Base-by-base conservation (phyloP, 2,888 invertebrate genomes). In the Lithodes maja region DNA sequence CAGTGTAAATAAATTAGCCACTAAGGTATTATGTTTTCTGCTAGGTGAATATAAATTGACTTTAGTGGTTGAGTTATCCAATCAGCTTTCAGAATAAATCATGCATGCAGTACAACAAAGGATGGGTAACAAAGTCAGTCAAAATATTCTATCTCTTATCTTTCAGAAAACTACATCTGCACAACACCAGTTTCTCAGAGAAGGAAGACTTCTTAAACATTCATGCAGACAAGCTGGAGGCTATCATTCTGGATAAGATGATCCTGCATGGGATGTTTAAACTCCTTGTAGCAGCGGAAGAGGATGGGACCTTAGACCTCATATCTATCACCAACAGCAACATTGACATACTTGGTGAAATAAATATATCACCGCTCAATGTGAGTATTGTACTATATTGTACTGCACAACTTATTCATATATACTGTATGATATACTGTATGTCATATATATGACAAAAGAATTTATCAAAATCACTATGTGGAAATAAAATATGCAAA, bases 211-310 rank as follows among this genome's bases (percentile, higher is more conserved):
- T 83, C n/a, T 75, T 82, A 15, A 75, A 68, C 75, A 87, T 87
- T 87, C 86, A 87, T 68, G 86, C 86, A 33, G 75, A 87, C 17
- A 82, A 87, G n/a, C 75, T 87, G 1, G 17, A 68, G 12, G 54
- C 17, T 15, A 82, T 87, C 33, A 9, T 61, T 53, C 17, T 87
- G n/a, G 86, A 87, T 12, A 17, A 77, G 0, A 50, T 87, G 17
- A 87, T 15, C 52, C 71, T 17, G 82, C 50, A 87, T 5, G 81
- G 61, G 7, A 33, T 53, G 53, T 52, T 82, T 5, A 82, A 77
- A 54, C 68, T 87, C 9, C 53, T 87, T n/a, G 33, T 87, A n/a
- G 74, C 50, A 17, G 82, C 82, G 61, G 17, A 75, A 54, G 68
- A 87, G 17, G 68, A 52, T 53, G 55, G 68, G 15, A 2, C 12